A percentile compares a stretch with the other conserved stretches of the same genome.
phyloP scores from a whole-genome alignment of 2,797 vertebrate species.

The Silurus lanzhouensis region DNA sequence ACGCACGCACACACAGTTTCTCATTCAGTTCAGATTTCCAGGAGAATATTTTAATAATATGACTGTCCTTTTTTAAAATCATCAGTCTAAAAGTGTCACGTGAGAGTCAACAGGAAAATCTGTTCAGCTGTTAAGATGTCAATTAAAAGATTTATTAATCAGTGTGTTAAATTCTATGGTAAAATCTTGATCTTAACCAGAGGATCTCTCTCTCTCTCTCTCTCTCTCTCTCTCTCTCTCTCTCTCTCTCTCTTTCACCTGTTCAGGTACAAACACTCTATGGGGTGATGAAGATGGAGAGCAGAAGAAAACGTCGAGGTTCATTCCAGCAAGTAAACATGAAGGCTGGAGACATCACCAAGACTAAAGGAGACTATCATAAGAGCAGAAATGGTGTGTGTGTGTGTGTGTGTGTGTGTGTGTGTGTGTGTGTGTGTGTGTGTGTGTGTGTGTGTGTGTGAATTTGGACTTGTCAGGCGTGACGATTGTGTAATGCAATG shows the following conservation, averaged over 20 bases:
- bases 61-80: neutral
- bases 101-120: neutral
- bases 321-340: neutral
- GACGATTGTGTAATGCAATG: neutral
- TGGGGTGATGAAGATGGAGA: neutral
- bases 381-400: neutral
- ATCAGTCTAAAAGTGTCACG: neutral
- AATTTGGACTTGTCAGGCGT: neutral
- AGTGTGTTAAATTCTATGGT: too few species aligned
- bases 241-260: neutral
- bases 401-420: constrained; percentile 5
- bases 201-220: neutral
- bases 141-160: too few species aligned
- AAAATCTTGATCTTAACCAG: too few species aligned
- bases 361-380: neutral
- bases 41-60: neutral
- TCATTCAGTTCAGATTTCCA: too few species aligned
- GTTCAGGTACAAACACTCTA: neutral
- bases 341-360: neutral
- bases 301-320: neutral
- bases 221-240: neutral
- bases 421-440: neutral
- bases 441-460: too few species aligned
- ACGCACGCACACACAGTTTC: neutral
- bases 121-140: neutral